Evolutionary conservation across 2,888 invertebrate species (phyloP).

Genomic region (Temnothorax unifasciatus): DNA sequence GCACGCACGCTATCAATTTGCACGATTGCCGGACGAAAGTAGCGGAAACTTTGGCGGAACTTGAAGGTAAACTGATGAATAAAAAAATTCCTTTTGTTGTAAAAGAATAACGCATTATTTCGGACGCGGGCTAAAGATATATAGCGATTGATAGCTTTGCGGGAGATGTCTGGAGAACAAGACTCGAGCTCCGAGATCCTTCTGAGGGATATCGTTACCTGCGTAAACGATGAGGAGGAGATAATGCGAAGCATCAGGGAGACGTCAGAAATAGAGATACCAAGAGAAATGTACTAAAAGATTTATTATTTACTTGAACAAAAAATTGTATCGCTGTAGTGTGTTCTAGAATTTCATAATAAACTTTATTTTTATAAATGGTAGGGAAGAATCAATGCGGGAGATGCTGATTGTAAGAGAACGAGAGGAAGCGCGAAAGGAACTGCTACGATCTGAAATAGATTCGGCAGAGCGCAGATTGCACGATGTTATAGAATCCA

Average conservation of each 20-base stretch:
- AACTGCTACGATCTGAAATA: constrained; percentile 28
- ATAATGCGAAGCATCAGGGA: constrained; percentile 29
- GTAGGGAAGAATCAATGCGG: constrained; percentile 33
- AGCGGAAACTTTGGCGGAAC: constrained; percentile 9
- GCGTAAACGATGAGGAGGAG: constrained; percentile 28
- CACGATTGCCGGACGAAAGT: constrained; percentile 7
- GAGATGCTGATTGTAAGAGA: constrained; percentile 22
- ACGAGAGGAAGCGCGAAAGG: constrained; percentile 11
- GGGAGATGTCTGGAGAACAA: constrained; percentile 18
- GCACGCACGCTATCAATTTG: constrained; percentile 16
- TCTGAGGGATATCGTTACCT: constrained; percentile 8
- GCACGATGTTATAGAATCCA: background rate
- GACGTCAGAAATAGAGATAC: constrained; percentile 38
- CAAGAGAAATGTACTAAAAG: constrained; percentile 35
- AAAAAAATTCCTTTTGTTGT: background rate
- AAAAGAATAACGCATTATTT: background rate
- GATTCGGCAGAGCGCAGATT: constrained; percentile 1
- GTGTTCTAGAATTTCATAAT: background rate
- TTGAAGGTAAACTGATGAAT: constrained; percentile 27
- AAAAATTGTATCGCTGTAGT: background rate
- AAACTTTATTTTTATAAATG: constrained; percentile 10
- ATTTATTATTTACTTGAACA: constrained; percentile 12
- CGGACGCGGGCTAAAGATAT: background rate
- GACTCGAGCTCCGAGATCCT: constrained; percentile 9
- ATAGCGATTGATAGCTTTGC: constrained; percentile 19